Conservation (phyloP, 2,113 vertebrate genomes). For the Pycnonotus jocosus region DNA sequence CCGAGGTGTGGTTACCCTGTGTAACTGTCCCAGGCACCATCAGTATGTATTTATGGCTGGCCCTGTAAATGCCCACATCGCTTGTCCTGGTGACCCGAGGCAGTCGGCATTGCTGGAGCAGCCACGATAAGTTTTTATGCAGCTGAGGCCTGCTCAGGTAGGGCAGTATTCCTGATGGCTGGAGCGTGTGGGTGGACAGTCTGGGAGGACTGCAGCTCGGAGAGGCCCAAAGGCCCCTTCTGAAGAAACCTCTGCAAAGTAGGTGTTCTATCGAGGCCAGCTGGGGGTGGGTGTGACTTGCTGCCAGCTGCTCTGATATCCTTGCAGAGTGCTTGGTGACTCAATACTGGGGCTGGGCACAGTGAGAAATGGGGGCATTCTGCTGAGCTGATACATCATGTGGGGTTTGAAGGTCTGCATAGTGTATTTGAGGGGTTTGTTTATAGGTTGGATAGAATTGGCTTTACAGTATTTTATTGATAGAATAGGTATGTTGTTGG, state of each 20-base stretch:
- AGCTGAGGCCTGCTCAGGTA: background rate
- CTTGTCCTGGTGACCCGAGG: background rate
- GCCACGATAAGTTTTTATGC: rapidly evolving
- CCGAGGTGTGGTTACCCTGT: background rate
- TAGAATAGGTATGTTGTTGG: background rate
- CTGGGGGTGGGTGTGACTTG: background rate
- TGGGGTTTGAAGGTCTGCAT: background rate
- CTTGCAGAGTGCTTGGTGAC: background rate
- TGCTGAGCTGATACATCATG: background rate
- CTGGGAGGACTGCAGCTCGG: background rate
- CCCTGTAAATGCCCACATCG: rapidly evolving
- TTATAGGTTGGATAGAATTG: background rate
- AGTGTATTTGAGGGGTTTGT: background rate
- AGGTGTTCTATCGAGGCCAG: background rate
- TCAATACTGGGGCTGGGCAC: background rate
- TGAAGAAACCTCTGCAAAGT: rapidly evolving
- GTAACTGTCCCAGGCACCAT: background rate
- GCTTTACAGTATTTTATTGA: background rate
- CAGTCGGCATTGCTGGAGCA: background rate
- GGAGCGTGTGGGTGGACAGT: background rate
- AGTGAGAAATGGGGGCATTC: background rate
- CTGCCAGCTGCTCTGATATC: background rate
- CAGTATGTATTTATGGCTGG: background rate
- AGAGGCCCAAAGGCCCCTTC: background rate
- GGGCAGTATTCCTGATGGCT: background rate